These are phyloP conservation scores for Phaonia tiefii DNA, from an alignment of 2,888 invertebrate genomes.

Conservation along the genomic window DNA sequence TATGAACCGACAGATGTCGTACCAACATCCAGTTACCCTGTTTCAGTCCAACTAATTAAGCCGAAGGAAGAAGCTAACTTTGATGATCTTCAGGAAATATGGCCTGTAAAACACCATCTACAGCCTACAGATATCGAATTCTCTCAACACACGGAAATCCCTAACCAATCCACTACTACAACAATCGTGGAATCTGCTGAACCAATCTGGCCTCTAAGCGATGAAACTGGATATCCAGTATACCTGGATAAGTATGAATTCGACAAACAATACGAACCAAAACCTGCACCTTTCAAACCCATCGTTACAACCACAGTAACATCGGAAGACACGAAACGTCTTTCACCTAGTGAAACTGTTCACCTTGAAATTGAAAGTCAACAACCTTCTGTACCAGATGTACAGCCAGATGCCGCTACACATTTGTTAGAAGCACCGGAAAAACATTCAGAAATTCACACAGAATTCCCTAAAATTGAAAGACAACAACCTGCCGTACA, in stretches of 20 bases:
- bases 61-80: slow-evolving; percentile 67
- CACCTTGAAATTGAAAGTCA: slow-evolving; percentile 3
- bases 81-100: slow-evolving; percentile 78
- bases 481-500: not conserved
- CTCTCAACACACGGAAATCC: slow-evolving; percentile 73
- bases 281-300: no score
- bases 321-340: not conserved
- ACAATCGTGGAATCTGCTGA: slow-evolving; percentile 71
- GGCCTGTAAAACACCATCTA: slow-evolving; percentile 79
- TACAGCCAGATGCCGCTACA: no score
- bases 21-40: slow-evolving; percentile 61
- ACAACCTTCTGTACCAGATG: no score
- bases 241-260: slow-evolving; percentile 75
- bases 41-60: slow-evolving; percentile 60
- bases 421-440: not conserved
- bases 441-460: not conserved
- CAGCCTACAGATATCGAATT: slow-evolving; percentile 76
- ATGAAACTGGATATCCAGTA: slow-evolving; percentile 76
- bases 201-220: slow-evolving; percentile 77
- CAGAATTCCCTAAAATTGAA: not conserved
- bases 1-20: slow-evolving; percentile 43
- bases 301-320: slow-evolving; percentile 35
- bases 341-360: not conserved
- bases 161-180: slow-evolving; percentile 46
- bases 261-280: slow-evolving; percentile 65